A percentile compares a stretch with the other conserved stretches of the same genome.
Conservation (phyloP, 37 sponge, comb jelly and placozoan genomes). For the Aplysina aerophoba region DNA sequence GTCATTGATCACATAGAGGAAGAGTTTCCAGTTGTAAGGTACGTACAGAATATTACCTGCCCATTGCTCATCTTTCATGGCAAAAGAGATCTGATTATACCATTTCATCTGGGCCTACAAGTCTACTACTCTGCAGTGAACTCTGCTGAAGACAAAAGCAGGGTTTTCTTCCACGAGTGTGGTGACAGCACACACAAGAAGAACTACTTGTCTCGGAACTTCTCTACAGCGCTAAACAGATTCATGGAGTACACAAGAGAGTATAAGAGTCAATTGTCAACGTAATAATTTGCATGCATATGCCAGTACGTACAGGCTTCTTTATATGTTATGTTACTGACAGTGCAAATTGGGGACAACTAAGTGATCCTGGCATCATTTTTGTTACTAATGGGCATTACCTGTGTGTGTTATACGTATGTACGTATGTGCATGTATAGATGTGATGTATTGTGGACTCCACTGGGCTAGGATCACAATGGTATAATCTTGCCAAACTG, state of each 20-base stretch:
- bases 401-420: neutral
- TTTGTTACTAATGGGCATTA: neutral
- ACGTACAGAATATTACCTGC: constrained; percentile 44
- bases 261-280: neutral
- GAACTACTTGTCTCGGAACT: constrained; percentile 42
- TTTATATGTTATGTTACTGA: neutral
- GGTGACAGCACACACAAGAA: constrained; percentile 58
- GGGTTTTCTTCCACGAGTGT: constrained; percentile 63
- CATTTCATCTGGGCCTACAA: constrained; percentile 60
- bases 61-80: constrained; percentile 80
- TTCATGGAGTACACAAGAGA: constrained; percentile 44
- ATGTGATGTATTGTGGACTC: too few species aligned
- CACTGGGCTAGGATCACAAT: too few species aligned
- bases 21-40: constrained; percentile 52
- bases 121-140: constrained; percentile 52
- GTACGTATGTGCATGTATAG: neutral
- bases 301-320: neutral
- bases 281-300: too few species aligned
- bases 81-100: constrained; percentile 59
- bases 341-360: too few species aligned
- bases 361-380: too few species aligned
- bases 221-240: constrained; percentile 34
- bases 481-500: too few species aligned
- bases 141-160: neutral
- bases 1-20: constrained; percentile 49